Conservation (phyloP, 2,113 vertebrate species). For the Scortum barcoo region DNA sequence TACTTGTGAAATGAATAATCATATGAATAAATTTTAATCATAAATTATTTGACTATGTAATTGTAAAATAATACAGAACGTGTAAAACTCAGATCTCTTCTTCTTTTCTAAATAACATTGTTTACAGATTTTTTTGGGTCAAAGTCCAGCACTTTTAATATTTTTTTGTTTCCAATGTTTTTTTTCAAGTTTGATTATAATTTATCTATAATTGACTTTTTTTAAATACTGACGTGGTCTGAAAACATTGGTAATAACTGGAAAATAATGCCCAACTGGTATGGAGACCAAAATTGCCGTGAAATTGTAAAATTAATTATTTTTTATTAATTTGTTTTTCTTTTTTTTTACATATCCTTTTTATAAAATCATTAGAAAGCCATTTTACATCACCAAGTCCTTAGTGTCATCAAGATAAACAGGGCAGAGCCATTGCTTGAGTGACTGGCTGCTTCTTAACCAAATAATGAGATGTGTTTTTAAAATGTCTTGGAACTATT, state of each 20-base stretch:
- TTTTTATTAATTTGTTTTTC: too few relatives aligned
- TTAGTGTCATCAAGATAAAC: neutral
- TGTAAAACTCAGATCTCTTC: neutral
- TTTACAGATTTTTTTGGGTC: neutral
- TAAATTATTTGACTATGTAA: neutral
- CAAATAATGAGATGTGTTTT: too few relatives aligned
- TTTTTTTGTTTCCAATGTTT: neutral
- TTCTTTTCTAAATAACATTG: too few relatives aligned
- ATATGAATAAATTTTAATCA: neutral
- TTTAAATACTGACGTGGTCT: neutral
- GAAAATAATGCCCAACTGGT: neutral
- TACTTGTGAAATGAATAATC: neutral
- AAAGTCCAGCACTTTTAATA: neutral
- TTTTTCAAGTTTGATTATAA: too few relatives aligned
- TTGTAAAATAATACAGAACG: neutral
- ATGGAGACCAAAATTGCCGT: neutral
- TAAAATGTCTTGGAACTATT: too few relatives aligned
- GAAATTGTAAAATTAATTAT: neutral
- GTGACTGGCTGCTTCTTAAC: neutral
- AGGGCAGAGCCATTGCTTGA: neutral
- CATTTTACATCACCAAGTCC: neutral
- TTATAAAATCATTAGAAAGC: neutral
- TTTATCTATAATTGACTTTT: neutral
- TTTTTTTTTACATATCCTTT: neutral
- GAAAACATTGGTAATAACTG: neutral